Percentiles rank a stretch among this genome's conserved stretches.
Conservation (phyloP, 2,113 vertebrate species). For the Hippoglossus stenolepis region DNA sequence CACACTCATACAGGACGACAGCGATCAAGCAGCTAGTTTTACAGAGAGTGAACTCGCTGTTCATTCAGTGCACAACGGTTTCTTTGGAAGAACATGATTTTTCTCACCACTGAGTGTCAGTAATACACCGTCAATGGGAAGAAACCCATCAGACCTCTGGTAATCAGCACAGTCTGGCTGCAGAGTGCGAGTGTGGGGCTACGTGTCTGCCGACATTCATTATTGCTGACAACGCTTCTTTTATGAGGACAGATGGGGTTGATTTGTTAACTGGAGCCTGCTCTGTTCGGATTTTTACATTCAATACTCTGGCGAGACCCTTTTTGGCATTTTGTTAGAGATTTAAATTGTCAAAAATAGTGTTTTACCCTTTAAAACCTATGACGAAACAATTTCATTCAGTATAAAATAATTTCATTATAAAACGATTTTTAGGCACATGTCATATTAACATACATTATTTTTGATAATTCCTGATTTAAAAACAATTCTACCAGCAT, state of each 20-base stretch:
- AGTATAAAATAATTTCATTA: conserved; percentile 26
- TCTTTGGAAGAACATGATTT: conserved; percentile 23
- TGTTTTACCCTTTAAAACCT: conserved; percentile 3
- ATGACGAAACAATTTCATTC: conserved; percentile 11
- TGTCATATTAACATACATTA: conserved; percentile 18
- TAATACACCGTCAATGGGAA: conserved; percentile 30
- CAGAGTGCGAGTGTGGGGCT: conserved; percentile 9
- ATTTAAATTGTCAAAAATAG: conserved; percentile 34
- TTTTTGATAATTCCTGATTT: conserved; percentile 8
- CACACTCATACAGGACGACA: not conserved
- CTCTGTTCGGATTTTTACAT: conserved; percentile 39
- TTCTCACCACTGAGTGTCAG: conserved; percentile 69
- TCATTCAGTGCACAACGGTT: conserved; percentile 7
- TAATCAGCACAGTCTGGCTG: not conserved
- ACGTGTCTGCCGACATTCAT: not conserved
- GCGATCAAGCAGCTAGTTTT: not conserved
- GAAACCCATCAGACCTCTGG: conserved; percentile 9
- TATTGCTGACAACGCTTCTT: conserved; percentile 6
- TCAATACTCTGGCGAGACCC: conserved; percentile 34
- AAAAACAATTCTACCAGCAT: conserved; percentile 16
- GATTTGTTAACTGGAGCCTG: not conserved
- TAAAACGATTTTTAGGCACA: conserved; percentile 47
- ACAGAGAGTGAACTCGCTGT: conserved; percentile 12
- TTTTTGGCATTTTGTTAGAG: conserved; percentile 26
- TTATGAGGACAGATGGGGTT: conserved; percentile 10